Evolutionary conservation across 1,140 invertebrate genomes (phyloP), one percentile per base, ranked within the genome.

Genomic region (Sitophilus oryzae): DNA sequence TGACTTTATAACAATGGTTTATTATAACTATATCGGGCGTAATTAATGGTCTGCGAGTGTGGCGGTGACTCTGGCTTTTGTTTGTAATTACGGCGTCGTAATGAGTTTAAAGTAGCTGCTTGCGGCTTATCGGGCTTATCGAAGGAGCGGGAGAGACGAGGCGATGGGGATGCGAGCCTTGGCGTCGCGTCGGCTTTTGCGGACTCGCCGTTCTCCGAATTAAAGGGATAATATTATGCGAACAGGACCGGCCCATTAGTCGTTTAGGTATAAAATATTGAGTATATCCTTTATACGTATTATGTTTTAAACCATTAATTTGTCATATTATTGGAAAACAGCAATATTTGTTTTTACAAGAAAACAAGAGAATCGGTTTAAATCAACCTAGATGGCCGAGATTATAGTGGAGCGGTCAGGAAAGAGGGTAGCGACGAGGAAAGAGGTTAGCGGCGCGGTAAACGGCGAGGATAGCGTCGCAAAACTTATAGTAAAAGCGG

Each of bases 11-110:
- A 68, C 66, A 68, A 68, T 68, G 64, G 54, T 65, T 68, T 68
- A 68, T 68, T 68, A 68, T 68, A 65, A 65, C 64, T 64, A 61
- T 66, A 68, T 68, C 64, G 56, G 53, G 46, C n/a, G 57, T 68
- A 61, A 68, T 68, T 68, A 68, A 68, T 68, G 66, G 66, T 61
- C 48, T 49, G 51, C 58, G 60, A 66, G 66, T 66, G 57, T 67
- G 64, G 61, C 60, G 63, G 62, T 68, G 64, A 68, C 61, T 66
- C 59, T 58, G 62, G 58, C 60, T 62, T 67, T 67, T 65, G 56
- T 67, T 58, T 67, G 60, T 66, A 67, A 67, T 67, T 67, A 67
- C 63, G 52, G 55, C 35, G 30, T 57, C 52, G 61, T 67, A 66
- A 66, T 67, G 65, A 66, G 65, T 67, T 65, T 62, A 56, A 64